Evolutionary conservation across 2,113 vertebrate genomes (phyloP).

Genomic region (Pseudorasbora parva): DNA sequence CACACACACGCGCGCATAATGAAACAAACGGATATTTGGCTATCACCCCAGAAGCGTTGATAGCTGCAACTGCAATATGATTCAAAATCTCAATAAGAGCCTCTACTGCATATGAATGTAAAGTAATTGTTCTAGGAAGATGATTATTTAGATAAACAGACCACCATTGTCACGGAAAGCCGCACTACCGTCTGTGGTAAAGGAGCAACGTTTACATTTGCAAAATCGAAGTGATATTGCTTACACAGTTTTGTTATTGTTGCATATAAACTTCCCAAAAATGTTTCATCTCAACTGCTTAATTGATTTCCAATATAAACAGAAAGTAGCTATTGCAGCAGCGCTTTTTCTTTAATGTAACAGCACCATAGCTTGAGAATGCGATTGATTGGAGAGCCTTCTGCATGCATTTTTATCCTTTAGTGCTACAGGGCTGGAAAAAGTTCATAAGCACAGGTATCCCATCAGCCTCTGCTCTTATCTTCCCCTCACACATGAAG

Average conservation of each 20-base stretch:
- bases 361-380: background rate
- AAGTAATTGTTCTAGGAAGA: background rate
- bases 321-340: too few species aligned
- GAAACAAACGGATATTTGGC: constrained; percentile 32
- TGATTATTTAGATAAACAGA: background rate
- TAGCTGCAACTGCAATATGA: background rate
- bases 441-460: constrained; percentile 19
- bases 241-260: too few species aligned
- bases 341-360: background rate
- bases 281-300: background rate
- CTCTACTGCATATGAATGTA: background rate
- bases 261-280: background rate
- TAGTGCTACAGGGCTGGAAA: background rate
- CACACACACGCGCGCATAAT: background rate
- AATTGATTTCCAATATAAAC: background rate
- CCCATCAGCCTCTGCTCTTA: constrained; percentile 24
- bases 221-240: background rate
- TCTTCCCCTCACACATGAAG: constrained; percentile 28
- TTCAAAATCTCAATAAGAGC: background rate
- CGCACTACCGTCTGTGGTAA: background rate
- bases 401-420: background rate
- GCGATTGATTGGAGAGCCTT: background rate
- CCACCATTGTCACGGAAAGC: background rate
- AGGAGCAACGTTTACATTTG: background rate
- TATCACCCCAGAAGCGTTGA: background rate